Evolutionary conservation across 2,113 vertebrate species (phyloP).

Genomic region (Mormoops blainvillei): DNA sequence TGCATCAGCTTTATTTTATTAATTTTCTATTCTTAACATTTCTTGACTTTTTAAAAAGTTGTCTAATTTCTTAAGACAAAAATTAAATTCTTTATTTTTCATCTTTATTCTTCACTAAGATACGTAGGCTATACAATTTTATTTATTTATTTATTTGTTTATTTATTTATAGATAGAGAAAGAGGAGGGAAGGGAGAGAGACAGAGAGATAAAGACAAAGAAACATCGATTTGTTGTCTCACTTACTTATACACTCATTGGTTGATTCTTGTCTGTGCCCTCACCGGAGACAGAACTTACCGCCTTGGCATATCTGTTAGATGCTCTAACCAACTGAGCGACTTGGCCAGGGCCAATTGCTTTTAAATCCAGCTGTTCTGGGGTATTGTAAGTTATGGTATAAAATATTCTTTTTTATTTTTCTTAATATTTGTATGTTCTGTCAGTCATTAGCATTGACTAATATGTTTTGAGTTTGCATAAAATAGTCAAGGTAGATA

Average conservation of each 20-base stretch:
- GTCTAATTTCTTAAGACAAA: neutral
- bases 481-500: neutral
- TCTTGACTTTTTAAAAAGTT: neutral
- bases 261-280: too few species aligned
- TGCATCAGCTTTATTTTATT: neutral
- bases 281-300: too few species aligned
- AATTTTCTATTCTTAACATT: neutral
- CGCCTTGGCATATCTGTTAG: too few species aligned
- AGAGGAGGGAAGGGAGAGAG: too few species aligned
- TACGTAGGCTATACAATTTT: neutral
- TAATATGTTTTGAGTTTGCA: neutral
- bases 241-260: too few species aligned
- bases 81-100: neutral
- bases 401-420: neutral
- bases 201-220: too few species aligned
- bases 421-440: neutral
- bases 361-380: neutral
- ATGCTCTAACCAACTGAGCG: too few species aligned
- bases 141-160: too few species aligned
- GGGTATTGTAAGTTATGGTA: neutral
- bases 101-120: neutral
- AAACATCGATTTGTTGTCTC: too few species aligned
- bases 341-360: neutral
- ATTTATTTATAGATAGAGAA: too few species aligned
- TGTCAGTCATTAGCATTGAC: neutral